phyloP scores from a whole-genome alignment of 2,113 vertebrate genomes.

The Athene noctua region DNA sequence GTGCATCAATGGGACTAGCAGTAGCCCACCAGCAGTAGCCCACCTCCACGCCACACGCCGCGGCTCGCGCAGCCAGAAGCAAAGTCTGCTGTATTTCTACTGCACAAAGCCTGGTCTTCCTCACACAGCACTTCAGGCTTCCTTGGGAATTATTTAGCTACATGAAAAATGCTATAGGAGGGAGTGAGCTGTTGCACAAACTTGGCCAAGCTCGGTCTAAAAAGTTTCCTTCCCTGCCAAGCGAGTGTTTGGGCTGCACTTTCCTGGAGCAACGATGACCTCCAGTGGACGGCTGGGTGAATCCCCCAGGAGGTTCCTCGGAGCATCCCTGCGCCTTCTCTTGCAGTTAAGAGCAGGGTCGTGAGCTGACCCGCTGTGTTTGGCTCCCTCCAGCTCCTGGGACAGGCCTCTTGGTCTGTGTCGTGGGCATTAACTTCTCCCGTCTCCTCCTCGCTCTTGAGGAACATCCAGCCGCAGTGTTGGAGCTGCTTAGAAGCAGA shows the following conservation, averaged over 20 bases:
- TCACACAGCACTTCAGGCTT: background rate
- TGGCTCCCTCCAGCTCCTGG: background rate
- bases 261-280: constrained; percentile 32
- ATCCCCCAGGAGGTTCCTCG: background rate
- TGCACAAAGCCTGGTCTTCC: background rate
- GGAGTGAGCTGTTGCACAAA: background rate
- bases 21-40: background rate
- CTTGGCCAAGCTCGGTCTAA: background rate
- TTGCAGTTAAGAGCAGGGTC: accelerated
- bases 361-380: background rate
- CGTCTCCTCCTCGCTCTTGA: background rate
- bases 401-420: background rate
- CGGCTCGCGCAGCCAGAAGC: background rate
- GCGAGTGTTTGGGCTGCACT: accelerated
- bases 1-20: background rate
- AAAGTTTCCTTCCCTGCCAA: background rate
- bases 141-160: background rate
- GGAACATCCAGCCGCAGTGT: background rate
- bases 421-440: background rate
- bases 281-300: constrained; percentile 44
- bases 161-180: background rate
- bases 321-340: background rate
- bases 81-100: background rate
- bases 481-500: background rate
- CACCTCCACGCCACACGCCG: background rate